Base-by-base conservation (phyloP, 2,888 invertebrate species). In the Siphonodentalium dalli region DNA sequence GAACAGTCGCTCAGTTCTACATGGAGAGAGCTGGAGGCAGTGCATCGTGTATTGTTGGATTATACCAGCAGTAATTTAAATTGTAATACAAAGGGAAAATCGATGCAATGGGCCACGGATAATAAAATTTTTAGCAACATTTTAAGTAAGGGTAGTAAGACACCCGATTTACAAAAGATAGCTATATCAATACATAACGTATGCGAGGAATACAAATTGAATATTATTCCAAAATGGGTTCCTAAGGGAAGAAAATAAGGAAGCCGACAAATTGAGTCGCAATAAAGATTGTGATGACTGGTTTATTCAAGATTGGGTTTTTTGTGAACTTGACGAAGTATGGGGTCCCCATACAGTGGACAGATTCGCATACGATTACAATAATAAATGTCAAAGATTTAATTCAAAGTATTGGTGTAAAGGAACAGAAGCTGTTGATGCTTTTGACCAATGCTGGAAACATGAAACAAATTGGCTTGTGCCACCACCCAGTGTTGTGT, bases 281-380 rank as follows among this genome's bases (percentile, higher is more conserved):
- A 3, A 18, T 7, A 28, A 11, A n/a, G 37, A 37, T 34, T 8
- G 11, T 33, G 50, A 50, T 27, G 50, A 50, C 24, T 50, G 50
- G 50, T 13, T n/a, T 15, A 34, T 43, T 13, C 13, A 27, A 20
- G 2, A 11, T 15, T 11, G n/a, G 7, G 11, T 38, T 9, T 50
- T 35, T 29, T 2, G 24, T 7, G 28, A 2, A 9, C 33, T 21
- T 8, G 20, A 29, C n/a, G 24, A 42, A 26, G 1, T 28, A 9
- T 38, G 43, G 50, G 41, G 40, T 8, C 15, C 15, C 8, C 45
- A 45, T 46, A 33, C 26, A 31, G 21, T 39, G 13, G 45, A 52
- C n/a, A 44, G 45, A 27, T 45, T 53, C 44, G 53, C 53, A n/a
- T 41, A 20, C 11, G 24, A 41, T 37, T 41, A 53, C 24, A 53